Percentiles rank a stretch among this genome's conserved stretches.
phyloP scores from a whole-genome alignment of 2,113 vertebrate genomes.

The Morone saxatilis region DNA sequence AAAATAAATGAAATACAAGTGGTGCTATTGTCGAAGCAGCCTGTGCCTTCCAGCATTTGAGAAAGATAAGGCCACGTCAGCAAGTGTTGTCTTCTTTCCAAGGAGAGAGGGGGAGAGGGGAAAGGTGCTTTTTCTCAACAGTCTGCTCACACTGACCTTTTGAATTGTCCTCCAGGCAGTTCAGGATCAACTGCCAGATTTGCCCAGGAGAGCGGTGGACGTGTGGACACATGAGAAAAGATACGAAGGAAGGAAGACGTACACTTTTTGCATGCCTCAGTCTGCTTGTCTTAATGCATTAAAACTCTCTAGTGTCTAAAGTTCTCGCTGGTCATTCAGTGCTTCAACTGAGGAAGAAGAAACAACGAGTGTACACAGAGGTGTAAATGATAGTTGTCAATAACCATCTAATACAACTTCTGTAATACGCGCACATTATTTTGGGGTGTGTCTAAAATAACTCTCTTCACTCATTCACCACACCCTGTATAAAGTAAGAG shows the following conservation, averaged over 20 bases:
- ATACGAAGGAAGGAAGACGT: slow-evolving; percentile 15
- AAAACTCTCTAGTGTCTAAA: background rate
- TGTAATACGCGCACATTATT: background rate
- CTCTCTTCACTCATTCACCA: background rate
- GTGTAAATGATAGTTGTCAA: background rate
- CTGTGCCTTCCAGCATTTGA: slow-evolving; percentile 74
- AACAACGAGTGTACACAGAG: background rate
- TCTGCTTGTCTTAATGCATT: slow-evolving; percentile 1
- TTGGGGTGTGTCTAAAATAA: background rate
- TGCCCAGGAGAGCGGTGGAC: slow-evolving; percentile 47
- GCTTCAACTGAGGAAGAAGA: background rate
- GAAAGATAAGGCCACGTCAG: slow-evolving; percentile 79
- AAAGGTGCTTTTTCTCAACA: slow-evolving; percentile 54
- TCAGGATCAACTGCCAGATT: slow-evolving; percentile 75
- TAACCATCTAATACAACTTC: background rate
- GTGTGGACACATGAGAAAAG: slow-evolving; percentile 41
- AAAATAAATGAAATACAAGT: slow-evolving; percentile 78
- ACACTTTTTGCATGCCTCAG: slow-evolving; percentile 10
- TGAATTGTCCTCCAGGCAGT: slow-evolving; percentile 73
- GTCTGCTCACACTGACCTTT: slow-evolving; percentile 79
- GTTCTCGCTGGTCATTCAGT: background rate
- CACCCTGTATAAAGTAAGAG: background rate
- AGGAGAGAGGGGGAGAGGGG: slow-evolving; percentile 25
- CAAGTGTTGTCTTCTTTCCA: slow-evolving; percentile 72
- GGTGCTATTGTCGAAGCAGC: slow-evolving; percentile 58